Percentiles rank a stretch among this genome's conserved stretches.
Conservation (phyloP, 1,140 invertebrate species). For the Saxidomus purpurata region DNA sequence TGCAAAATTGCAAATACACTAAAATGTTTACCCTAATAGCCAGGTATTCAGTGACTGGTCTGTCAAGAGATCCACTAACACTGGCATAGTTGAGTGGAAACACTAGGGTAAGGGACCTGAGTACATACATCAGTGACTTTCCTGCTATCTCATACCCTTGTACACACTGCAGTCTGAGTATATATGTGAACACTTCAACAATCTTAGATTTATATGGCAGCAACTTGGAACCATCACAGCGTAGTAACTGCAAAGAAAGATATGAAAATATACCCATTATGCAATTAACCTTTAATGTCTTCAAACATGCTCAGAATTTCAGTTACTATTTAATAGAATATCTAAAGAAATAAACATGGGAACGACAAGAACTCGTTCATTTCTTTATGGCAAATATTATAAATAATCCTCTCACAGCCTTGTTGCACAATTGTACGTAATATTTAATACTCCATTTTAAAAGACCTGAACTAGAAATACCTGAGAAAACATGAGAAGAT, state of each 20-base stretch:
- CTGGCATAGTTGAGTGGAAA: slow-evolving; percentile 90
- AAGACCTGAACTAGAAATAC: too few species aligned
- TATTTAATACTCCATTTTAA: too few species aligned
- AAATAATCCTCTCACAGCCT: too few species aligned
- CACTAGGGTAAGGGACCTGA: slow-evolving; percentile 89
- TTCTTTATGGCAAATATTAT: too few species aligned
- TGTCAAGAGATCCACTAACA: slow-evolving; percentile 89
- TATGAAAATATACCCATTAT: slow-evolving; percentile 51
- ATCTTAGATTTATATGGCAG: slow-evolving; percentile 89
- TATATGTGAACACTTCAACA: slow-evolving; percentile 89
- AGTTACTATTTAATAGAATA: too few species aligned
- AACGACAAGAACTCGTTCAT: too few species aligned
- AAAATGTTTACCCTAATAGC: slow-evolving; percentile 89
- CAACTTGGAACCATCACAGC: slow-evolving; percentile 89
- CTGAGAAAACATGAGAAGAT: slow-evolving; percentile 92
- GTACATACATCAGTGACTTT: slow-evolving; percentile 87
- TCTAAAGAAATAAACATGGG: too few species aligned
- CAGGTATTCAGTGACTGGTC: slow-evolving; percentile 91
- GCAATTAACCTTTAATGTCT: too few species aligned
- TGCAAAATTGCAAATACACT: too few species aligned
- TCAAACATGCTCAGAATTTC: too few species aligned
- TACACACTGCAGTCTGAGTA: slow-evolving; percentile 89
- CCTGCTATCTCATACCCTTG: slow-evolving; percentile 89
- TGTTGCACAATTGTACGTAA: too few species aligned
- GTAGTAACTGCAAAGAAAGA: slow-evolving; percentile 86